These are phyloP conservation scores for Prochilodus magdalenae DNA, from an alignment of 2,113 vertebrate genomes.

Conservation along the genomic window DNA sequence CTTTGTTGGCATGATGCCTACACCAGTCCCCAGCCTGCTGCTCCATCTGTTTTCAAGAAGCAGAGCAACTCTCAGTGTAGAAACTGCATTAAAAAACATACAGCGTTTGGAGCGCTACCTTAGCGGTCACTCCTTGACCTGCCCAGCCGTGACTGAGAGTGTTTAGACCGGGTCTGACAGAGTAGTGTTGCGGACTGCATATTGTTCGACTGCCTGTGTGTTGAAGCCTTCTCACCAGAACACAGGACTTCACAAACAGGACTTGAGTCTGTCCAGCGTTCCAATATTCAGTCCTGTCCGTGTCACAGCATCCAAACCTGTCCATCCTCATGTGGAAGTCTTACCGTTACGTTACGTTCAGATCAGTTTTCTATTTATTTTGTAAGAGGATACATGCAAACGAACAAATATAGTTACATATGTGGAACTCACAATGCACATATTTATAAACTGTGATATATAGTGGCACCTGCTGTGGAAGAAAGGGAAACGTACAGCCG, in stretches of 20 bases:
- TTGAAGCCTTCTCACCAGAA: slow-evolving; percentile 9
- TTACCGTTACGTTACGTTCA: slow-evolving; percentile 11
- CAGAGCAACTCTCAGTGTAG: slow-evolving; percentile 4
- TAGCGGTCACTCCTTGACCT: background rate
- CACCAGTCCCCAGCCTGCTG: background rate
- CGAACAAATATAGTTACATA: slow-evolving; percentile 22
- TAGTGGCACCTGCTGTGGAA: background rate
- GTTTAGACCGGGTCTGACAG: background rate
- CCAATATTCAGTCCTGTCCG: slow-evolving; percentile 1
- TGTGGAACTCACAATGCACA: background rate
- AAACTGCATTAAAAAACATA: background rate
- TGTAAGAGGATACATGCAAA: slow-evolving; percentile 26
- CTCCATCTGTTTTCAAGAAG: background rate
- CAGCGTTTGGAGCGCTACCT: background rate
- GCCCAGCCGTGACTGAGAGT: background rate
- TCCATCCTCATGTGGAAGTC: background rate
- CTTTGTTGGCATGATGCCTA: background rate
- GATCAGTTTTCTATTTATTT: slow-evolving; percentile 38
- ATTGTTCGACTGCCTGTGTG: background rate
- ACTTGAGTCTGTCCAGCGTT: background rate
- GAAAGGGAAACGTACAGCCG: background rate
- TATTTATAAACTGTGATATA: background rate
- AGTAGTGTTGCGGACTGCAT: background rate
- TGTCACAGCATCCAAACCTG: background rate
- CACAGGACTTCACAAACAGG: background rate